These are phyloP conservation scores for Australoheros facetus DNA, from an alignment of 2,797 vertebrate genomes.

Conservation along the genomic window DNA sequence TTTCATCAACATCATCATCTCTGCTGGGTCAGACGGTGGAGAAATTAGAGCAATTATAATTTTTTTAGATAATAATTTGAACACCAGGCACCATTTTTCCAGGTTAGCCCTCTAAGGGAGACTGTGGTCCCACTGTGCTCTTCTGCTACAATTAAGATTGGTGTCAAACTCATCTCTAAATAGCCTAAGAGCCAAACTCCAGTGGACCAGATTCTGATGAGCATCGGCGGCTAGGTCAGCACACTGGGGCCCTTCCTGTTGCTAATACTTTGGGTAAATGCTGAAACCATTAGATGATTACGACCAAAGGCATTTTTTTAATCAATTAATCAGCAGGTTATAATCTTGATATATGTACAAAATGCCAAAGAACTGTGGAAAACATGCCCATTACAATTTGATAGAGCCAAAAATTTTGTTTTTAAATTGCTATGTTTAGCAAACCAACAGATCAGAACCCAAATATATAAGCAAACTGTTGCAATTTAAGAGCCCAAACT, in stretches of 20 bases:
- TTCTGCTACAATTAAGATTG: conserved; percentile 70
- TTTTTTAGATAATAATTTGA: conserved; percentile 75
- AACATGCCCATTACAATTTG: neutral
- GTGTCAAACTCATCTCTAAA: conserved; percentile 71
- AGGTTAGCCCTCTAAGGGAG: conserved; percentile 71
- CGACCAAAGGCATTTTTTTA: neutral
- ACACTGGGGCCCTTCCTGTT: neutral
- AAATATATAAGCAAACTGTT: neutral
- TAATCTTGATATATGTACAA: neutral
- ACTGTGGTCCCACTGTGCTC: conserved; percentile 48
- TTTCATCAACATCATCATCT: conserved; percentile 13
- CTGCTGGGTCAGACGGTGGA: conserved; percentile 57
- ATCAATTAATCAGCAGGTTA: neutral
- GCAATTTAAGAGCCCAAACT: neutral
- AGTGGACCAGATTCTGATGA: conserved; percentile 57
- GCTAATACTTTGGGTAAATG: neutral
- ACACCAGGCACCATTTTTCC: conserved; percentile 61
- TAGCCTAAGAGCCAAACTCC: conserved; percentile 56
- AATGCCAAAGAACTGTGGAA: too few relatives aligned
- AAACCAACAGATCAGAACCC: neutral
- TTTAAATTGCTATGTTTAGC: neutral
- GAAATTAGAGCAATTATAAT: conserved; percentile 68
- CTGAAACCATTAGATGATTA: neutral
- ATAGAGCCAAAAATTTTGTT: neutral
- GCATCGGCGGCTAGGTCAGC: conserved; percentile 51